A percentile compares a stretch with the other conserved stretches of the same genome.
These are phyloP conservation scores for Polyergus mexicanus DNA, from an alignment of 1,140 invertebrate species.

Conservation along the genomic window DNA sequence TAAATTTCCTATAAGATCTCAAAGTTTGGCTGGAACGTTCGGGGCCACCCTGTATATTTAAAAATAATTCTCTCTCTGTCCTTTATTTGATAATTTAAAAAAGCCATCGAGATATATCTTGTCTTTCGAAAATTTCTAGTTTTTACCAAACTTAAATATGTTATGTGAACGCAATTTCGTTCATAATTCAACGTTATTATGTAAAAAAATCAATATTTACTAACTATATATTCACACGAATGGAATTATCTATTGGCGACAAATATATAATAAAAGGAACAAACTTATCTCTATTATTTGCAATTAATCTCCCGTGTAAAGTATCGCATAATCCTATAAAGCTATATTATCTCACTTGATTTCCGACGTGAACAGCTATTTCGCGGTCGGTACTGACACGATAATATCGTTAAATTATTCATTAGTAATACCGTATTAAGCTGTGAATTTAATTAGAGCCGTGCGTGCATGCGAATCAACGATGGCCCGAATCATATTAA, in stretches of 20 bases:
- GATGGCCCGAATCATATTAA: slow-evolving; percentile 18
- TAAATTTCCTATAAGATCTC: no score
- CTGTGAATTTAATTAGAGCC: slow-evolving; percentile 46
- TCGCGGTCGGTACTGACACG: neutral
- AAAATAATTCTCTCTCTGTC: neutral
- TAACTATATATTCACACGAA: neutral
- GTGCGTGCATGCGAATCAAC: neutral
- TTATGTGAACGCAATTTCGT: neutral
- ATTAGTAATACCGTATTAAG: slow-evolving; percentile 42
- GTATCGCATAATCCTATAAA: slow-evolving; percentile 11
- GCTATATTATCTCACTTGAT: slow-evolving; percentile 2
- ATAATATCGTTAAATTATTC: slow-evolving; percentile 44
- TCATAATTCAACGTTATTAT: neutral
- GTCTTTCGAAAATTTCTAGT: neutral
- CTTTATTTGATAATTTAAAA: neutral
- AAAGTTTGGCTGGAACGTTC: no score
- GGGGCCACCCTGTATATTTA: no score
- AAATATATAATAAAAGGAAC: slow-evolving; percentile 3
- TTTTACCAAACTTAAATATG: neutral
- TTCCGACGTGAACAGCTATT: slow-evolving; percentile 20
- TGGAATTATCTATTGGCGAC: neutral
- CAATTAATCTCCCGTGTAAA: neutral
- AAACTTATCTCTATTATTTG: slow-evolving; percentile 39
- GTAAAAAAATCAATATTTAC: neutral
- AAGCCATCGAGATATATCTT: neutral